Base-by-base conservation (phyloP, 2,797 vertebrate species). In the Sardinella longiceps region DNA sequence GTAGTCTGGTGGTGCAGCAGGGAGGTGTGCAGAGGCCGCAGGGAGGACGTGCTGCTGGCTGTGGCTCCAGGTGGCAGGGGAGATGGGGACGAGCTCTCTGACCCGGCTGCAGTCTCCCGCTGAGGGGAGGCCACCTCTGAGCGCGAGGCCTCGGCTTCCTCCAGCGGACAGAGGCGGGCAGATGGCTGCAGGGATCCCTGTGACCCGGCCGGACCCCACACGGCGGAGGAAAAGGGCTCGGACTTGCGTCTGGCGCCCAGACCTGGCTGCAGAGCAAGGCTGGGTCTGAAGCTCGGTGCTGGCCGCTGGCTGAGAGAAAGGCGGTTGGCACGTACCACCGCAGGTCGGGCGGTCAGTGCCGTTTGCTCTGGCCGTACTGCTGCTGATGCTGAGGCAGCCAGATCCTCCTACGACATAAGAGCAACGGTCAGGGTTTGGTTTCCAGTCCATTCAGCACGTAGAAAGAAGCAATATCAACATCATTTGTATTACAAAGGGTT, bases 231-330 rank as follows among this genome's bases (percentile, higher is more conserved):
- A 0, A 18, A 3, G 3, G 81, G 15, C 58, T 37, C 30, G 28
- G 80, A 82, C 23, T 89, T 83, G 0, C 74, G 87, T 25, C 74
- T 23, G 82, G 88, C 81, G 15, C 83, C 1, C 1, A 88, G 28
- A 0, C 85, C 86, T 81, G 37, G 70, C 33, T 23, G 70, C 37
- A 77, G 70, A 4, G 5, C 20, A 15, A 77, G 20, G 33, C 87
- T 89, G 85, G 50, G 85, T 1, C 88, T 51, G 86, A 83, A 90
- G 87, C 74, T 85, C 30, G 28, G 86, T 5, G 88, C 89, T 0
- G 0, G 60, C 33, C 18, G 37, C 18, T 9, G 37, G 7, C 70
- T 20, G 15, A 77, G 66, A 23, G 48, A 43, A 1, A 20, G 37
- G 5, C 20, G 46, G 46, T 6, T 70, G 56, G 37, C 25, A 15